Evolutionary conservation across 2,888 invertebrate genomes (phyloP), one percentile per base, ranked within the genome.

Genomic region (Tolmerus cingulatus): DNA sequence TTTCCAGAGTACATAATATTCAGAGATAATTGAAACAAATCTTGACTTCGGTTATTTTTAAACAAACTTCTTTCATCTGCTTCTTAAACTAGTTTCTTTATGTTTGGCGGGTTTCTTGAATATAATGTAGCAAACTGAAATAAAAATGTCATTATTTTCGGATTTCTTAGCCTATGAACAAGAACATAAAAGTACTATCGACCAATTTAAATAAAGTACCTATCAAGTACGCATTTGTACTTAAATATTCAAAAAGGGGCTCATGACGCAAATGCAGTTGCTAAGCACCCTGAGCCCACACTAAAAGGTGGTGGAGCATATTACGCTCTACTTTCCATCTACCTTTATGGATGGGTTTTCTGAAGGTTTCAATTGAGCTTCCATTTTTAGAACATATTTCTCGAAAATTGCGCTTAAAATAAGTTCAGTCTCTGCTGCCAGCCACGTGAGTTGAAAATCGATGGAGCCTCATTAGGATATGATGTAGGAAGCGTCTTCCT

Each of bases 331-430:
- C 37, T 76, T 23, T 76, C 34, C n/a, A 9, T 1, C 76, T 37
- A 12, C 37, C 77, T 37, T 40, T n/a, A 7, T 5, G 30, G 9
- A 34, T 77, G 34, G n/a, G 19, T 37, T 77, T 34, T n/a, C 77
- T 77, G 19, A 77, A 16, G 14, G 30, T 37, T 16, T 51, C 51
- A 51, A n/a, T 77, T 34, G 19, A 30, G 37, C 34, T 27, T 77
- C 77, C 34, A 34, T 77, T 77, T 77, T 77, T 77, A 77, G 37
- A 77, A 77, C 77, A 19, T 77, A 34, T 16, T 77, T 77, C 34
- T 40, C 12, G 19, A 34, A 77, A 77, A 77, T 74, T 74, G 74
- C 1, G 77, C 34, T 77, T 27, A 9, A 37, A 77, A 27, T 77
- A 77, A 37, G 19, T 77, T 77, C n/a, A 76, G 76, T 16, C 66